Base-by-base conservation (phyloP, 2,113 vertebrate species). In the Abramis brama region DNA sequence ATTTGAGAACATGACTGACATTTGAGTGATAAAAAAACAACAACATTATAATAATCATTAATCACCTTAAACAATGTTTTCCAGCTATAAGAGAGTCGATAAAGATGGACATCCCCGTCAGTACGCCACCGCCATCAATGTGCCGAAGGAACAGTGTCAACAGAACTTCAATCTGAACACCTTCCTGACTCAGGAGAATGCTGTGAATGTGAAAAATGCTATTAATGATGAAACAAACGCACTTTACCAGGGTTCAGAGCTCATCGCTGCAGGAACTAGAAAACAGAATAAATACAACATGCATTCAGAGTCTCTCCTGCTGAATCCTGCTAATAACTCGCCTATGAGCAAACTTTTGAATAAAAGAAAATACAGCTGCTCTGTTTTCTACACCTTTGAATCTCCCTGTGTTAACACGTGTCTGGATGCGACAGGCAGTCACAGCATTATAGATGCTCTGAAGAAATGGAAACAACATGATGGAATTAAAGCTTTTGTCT, bases 191-290 rank as follows among this genome's bases (percentile, higher is more conserved):
- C 27, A 30, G 27, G 27, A 30, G 27, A 30, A 30, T 30, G 27
- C 27, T 30, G 27, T 30, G 27, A 30, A 30, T 30, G 27, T 30
- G 27, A 30, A 30, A 30, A 30, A 30, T 30, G 27, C 27, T 30
- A 30, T 30, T 30, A 30, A 30, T n/a, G 39, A 84, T 50, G n/a
- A 33, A 7, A 52, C 39, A 6, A 15, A n/a, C 0, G 25, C 57
- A 3, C 17, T 85, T 30, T 85, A 85, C 12, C 10, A 64, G 33
- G 73, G 83, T 33, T 0, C 1, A 17, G 9, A 84, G 27, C 73
- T 84, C 11, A 85, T 85, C 5, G 83, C 83, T 9, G 73, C 83
- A 19, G 83, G 83, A 84, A 64, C 39, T 15, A 60, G 2, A 57
- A n/a, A 50, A 50, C 27, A 4, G 23, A 64, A 50, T 6, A 1